Conservation (phyloP, 1,140 invertebrate genomes). For the Plodia interpunctella region DNA sequence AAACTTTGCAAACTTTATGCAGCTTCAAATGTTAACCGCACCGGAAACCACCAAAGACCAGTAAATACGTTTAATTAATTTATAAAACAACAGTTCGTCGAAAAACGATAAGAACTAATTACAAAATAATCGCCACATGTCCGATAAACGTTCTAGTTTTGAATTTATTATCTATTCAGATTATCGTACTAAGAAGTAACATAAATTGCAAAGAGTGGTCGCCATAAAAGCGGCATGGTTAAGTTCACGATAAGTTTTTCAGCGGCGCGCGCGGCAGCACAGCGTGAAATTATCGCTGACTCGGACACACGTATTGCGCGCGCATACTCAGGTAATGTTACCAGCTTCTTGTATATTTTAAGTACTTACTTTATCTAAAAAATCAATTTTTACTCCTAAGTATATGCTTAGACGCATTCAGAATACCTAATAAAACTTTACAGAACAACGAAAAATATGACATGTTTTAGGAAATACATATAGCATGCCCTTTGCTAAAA, state of each 20-base stretch:
- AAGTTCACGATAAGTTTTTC: conserved; percentile 63
- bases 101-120: conserved; percentile 50
- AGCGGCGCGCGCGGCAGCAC: conserved; percentile 31
- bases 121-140: conserved; percentile 32
- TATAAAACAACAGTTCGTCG: conserved; percentile 38
- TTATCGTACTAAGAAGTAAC: conserved; percentile 62
- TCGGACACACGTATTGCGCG: conserved; percentile 21
- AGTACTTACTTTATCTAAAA: too few species aligned
- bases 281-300: conserved; percentile 58
- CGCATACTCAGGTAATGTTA: not conserved
- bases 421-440: too few species aligned
- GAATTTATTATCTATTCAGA: conserved; percentile 57
- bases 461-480: too few species aligned
- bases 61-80: conserved; percentile 32
- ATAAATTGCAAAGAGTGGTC: conserved; percentile 39
- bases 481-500: too few species aligned
- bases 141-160: conserved; percentile 56
- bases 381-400: too few species aligned
- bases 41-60: conserved; percentile 31
- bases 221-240: conserved; percentile 46
- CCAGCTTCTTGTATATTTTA: not conserved
- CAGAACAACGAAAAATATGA: too few species aligned
- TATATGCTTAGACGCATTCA: too few species aligned
- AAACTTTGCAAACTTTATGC: not conserved
- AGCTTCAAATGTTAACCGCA: conserved; percentile 19